These are phyloP conservation scores for Aurelia aurita DNA, from an alignment of 30 jellyfish, hydroid and myxozoan species.

Conservation along the genomic window DNA sequence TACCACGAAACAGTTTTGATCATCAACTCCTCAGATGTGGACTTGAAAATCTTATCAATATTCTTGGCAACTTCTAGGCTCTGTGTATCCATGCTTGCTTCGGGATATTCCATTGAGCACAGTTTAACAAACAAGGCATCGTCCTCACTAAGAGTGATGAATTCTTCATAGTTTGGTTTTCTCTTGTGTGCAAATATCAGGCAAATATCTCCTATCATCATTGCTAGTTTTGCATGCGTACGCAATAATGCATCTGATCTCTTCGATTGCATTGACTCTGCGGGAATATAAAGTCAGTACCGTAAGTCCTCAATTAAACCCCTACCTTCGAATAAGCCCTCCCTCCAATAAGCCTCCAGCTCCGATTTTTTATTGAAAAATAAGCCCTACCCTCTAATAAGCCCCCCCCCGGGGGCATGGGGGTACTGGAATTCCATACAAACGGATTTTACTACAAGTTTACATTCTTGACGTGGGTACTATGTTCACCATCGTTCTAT, in stretches of 20 bases:
- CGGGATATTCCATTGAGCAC: not conserved
- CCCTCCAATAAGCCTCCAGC: too few relatives aligned
- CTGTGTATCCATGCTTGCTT: not conserved
- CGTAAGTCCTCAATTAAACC: too few relatives aligned
- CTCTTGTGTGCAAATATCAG: slow-evolving; percentile 63
- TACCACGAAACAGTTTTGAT: slow-evolving; percentile 64
- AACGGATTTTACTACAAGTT: too few relatives aligned
- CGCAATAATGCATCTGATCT: slow-evolving; percentile 35
- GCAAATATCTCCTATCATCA: slow-evolving; percentile 66
- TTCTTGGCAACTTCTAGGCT: not conserved
- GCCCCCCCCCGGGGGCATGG: too few relatives aligned
- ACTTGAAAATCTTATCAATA: slow-evolving; percentile 51
- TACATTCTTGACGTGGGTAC: too few relatives aligned
- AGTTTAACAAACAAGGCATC: slow-evolving; percentile 52
- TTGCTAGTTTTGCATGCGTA: slow-evolving; percentile 57
- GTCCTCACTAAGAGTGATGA: slow-evolving; percentile 52
- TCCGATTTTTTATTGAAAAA: too few relatives aligned
- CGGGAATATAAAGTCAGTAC: too few relatives aligned
- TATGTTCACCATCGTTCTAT: too few relatives aligned
- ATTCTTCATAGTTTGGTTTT: slow-evolving; percentile 59
- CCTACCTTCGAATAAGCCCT: too few relatives aligned
- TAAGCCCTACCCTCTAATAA: too few relatives aligned
- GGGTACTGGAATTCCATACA: too few relatives aligned
- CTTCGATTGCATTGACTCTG: not conserved
- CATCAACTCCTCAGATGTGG: slow-evolving; percentile 65